Percentiles rank a stretch among this genome's conserved stretches.
Conservation (phyloP, 2,113 vertebrate genomes). For the Symphodus melops region DNA sequence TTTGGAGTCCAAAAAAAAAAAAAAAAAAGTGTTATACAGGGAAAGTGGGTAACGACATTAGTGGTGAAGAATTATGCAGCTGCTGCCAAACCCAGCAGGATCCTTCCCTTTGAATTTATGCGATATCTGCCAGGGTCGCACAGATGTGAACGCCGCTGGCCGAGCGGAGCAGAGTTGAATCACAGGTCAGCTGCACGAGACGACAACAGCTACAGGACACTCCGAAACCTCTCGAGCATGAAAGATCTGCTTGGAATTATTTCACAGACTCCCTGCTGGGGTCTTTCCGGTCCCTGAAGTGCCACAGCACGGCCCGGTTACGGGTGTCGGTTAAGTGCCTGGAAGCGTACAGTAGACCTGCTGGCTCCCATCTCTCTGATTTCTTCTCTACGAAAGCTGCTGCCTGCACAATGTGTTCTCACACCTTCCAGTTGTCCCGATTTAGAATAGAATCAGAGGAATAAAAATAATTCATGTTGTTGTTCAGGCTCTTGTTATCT, state of each 20-base stretch:
- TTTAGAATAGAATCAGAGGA: neutral
- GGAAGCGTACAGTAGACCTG: constrained; percentile 31
- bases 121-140: constrained; percentile 11
- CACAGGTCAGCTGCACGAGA: constrained; percentile 36
- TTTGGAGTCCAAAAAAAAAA: neutral
- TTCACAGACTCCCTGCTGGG: constrained; percentile 53
- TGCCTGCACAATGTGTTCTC: neutral
- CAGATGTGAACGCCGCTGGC: constrained; percentile 38
- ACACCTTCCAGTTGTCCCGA: neutral
- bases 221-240: constrained; percentile 6
- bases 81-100: neutral
- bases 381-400: constrained; percentile 7
- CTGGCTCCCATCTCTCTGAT: constrained; percentile 37
- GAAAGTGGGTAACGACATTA: neutral
- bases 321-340: constrained; percentile 45
- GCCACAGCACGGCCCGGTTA: constrained; percentile 43
- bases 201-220: constrained; percentile 20
- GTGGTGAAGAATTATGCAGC: neutral
- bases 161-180: constrained; percentile 34
- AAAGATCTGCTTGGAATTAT: constrained; percentile 40
- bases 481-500: neutral
- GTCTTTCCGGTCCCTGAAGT: constrained; percentile 49
- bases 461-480: neutral
- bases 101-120: neutral
- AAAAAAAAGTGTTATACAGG: neutral